Percentiles rank a stretch among this genome's conserved stretches.
These are phyloP conservation scores for Allobates femoralis DNA, from an alignment of 2,797 vertebrate species.

Conservation along the genomic window DNA sequence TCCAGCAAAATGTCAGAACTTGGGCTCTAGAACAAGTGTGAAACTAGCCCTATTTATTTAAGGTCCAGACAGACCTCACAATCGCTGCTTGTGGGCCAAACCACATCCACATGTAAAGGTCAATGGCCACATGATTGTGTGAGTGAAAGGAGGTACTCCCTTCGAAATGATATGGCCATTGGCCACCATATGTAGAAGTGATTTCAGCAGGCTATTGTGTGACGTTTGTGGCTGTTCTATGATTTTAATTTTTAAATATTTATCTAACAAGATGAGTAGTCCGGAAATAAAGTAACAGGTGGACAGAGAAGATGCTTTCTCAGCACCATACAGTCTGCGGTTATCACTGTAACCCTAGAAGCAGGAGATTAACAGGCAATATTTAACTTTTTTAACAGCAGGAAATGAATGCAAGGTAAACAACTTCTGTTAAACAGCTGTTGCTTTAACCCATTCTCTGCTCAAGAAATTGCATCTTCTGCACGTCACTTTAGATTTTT, in stretches of 20 bases:
- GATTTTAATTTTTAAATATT: not conserved
- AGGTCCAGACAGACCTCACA: too few species aligned
- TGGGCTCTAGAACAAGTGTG: too few species aligned
- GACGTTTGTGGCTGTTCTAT: too few species aligned
- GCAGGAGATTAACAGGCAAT: constrained; percentile 34
- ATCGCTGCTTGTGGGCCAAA: too few species aligned
- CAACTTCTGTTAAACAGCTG: constrained; percentile 33
- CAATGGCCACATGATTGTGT: too few species aligned
- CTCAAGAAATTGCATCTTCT: not conserved
- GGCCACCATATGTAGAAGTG: too few species aligned
- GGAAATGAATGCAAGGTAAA: constrained; percentile 32
- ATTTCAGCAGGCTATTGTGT: too few species aligned
- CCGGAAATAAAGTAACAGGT: constrained; percentile 17
- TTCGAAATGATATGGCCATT: too few species aligned
- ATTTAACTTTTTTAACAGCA: constrained; percentile 27
- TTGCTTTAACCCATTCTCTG: constrained; percentile 26
- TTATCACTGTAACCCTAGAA: constrained; percentile 40
- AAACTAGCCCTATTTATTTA: too few species aligned
- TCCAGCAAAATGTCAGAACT: too few species aligned
- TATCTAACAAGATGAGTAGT: not conserved
- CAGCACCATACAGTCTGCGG: constrained; percentile 20
- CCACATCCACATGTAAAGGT: too few species aligned
- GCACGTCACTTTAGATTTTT: not conserved
- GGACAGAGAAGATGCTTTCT: constrained; percentile 15
- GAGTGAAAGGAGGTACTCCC: too few species aligned